Conservation (phyloP, 2,113 vertebrate species). For the Symphodus melops region DNA sequence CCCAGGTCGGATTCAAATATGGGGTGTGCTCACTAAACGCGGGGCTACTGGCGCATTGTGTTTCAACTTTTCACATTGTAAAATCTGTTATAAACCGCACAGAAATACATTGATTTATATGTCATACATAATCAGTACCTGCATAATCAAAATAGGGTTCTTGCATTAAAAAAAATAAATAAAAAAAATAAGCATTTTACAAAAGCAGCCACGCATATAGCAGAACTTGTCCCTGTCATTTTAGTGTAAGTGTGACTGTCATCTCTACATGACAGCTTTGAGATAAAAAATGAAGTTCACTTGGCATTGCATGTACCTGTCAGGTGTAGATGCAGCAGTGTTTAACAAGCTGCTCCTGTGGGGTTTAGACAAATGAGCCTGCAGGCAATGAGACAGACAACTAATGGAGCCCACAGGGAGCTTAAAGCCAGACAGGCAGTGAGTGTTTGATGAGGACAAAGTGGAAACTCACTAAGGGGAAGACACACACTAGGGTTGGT, state of each 20-base stretch:
- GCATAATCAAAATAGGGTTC: too few relatives aligned
- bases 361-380: slow-evolving; percentile 70
- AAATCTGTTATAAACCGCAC: too few relatives aligned
- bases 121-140: too few relatives aligned
- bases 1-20: too few relatives aligned
- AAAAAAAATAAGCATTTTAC: not conserved
- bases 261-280: slow-evolving; percentile 11
- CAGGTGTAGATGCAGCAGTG: slow-evolving; percentile 55
- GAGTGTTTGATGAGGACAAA: slow-evolving; percentile 57
- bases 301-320: slow-evolving; percentile 30
- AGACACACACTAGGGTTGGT: slow-evolving; percentile 1
- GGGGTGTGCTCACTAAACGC: too few relatives aligned
- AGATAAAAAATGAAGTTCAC: slow-evolving; percentile 27
- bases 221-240: not conserved
- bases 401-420: slow-evolving; percentile 77
- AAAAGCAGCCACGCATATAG: rapidly evolving
- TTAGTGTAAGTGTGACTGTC: slow-evolving; percentile 8
- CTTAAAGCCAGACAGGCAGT: slow-evolving; percentile 54
- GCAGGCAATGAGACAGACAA: slow-evolving; percentile 68
- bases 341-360: slow-evolving; percentile 62
- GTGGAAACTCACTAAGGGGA: slow-evolving; percentile 41
- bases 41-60: too few relatives aligned
- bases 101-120: too few relatives aligned
- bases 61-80: too few relatives aligned
- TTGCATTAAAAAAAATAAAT: too few relatives aligned